Evolutionary conservation across 2,888 invertebrate genomes (phyloP).

Genomic region (Maniola hyperantus): DNA sequence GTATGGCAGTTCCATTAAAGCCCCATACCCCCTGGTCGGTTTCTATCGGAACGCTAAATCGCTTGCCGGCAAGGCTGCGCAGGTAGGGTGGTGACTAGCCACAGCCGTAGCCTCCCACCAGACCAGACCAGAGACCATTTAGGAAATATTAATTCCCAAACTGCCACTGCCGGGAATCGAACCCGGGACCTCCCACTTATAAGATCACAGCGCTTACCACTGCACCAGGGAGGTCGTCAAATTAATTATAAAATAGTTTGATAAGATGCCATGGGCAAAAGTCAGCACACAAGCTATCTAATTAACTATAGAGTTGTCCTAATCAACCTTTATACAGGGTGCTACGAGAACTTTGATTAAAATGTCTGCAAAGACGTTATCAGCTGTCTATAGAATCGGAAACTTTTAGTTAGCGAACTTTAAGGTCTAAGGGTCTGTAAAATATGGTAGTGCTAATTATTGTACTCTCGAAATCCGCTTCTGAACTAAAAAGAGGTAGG

Average conservation of each 20-base stretch:
- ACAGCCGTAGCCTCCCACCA: too few relatives aligned
- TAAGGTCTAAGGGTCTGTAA: conserved; percentile 15
- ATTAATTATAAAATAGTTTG: background rate
- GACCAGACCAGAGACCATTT: too few relatives aligned
- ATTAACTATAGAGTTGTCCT: background rate
- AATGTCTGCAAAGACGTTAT: conserved; percentile 20
- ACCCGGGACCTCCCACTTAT: too few relatives aligned
- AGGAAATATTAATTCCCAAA: too few relatives aligned
- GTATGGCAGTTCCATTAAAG: too few relatives aligned
- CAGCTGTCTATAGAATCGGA: conserved; percentile 10
- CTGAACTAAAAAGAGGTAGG: background rate
- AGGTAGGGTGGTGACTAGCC: too few relatives aligned
- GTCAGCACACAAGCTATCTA: background rate
- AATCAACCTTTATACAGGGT: conserved; percentile 16
- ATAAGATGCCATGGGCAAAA: background rate
- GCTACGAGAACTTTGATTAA: conserved; percentile 20
- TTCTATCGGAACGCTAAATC: too few relatives aligned
- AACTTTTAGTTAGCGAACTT: conserved; percentile 19
- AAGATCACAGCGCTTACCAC: too few relatives aligned
- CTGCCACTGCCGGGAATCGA: too few relatives aligned
- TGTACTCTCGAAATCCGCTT: background rate
- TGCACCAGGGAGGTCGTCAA: background rate
- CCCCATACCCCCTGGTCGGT: too few relatives aligned
- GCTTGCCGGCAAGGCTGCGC: too few relatives aligned
- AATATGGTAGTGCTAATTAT: conserved; percentile 11